Evolutionary conservation across 2,113 vertebrate genomes (phyloP), one percentile per base, ranked within the genome.

Genomic region (Trichomycterus rosablanca): DNA sequence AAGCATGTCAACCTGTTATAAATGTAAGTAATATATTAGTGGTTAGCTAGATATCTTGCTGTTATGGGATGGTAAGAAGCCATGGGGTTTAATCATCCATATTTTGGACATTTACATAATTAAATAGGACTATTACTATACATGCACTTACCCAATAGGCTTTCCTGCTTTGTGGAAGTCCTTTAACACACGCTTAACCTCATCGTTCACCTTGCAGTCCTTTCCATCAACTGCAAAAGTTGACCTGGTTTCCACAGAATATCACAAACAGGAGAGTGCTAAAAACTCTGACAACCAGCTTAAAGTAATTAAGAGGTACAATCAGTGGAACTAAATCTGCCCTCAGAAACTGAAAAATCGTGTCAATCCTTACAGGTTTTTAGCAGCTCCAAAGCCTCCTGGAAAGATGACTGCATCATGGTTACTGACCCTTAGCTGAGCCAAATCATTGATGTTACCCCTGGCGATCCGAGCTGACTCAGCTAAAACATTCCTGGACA

Each of bases 201-300:
- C 89, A 19, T 6, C 7, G 11, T 89, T 80, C 16, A 93, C 86
- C 4, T 59, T 80, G 83, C 88, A 94, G 44, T 90, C 87, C 15
- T 85, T 87, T 14, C 92, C 91, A 22, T 93, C 89, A 39, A 89
- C 79, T 1, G 91, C 89, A 67, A 93, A 94, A 0, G 90, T 90
- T 32, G 88, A 92, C 74, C 92, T 93, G 71, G 30, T 34, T 34
- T 34, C 6, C 30, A 10, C 30, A 1, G 30, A 34, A 7, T 34
- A 34, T 7, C 30, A 34, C 1, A 34, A 34, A 34, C 10, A 7
- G 10, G 10, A 34, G 5, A 34, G 10, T 34, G 30, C 10, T 7
- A 34, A 30, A 30, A 30, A 14, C 9, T n/a, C n/a, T n/a, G n/a
- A 39, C 35, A 39, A 12, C 9, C 35, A 39, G 7, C 3, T 3